A percentile compares a stretch with the other conserved stretches of the same genome.
Evolutionary conservation across 2,113 vertebrate species (phyloP).

Genomic region (Eulemur macaco): DNA sequence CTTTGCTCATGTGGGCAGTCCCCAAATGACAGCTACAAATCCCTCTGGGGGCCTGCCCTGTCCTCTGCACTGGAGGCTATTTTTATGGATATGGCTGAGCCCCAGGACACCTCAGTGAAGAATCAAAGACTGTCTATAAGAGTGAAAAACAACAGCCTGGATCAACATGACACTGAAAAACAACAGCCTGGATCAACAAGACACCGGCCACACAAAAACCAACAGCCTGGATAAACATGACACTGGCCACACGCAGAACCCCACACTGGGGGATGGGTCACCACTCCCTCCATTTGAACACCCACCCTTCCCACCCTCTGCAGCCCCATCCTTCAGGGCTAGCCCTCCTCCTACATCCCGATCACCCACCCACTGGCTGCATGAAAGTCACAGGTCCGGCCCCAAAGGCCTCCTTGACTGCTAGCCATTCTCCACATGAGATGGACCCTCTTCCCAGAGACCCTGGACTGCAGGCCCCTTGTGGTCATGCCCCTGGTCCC

Average conservation of each 20-base stretch:
- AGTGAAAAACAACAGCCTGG: neutral
- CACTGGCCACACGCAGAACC: rapidly evolving
- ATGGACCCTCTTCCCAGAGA: neutral
- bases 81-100: neutral
- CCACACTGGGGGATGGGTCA: rapidly evolving
- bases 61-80: neutral
- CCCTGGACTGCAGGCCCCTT: no score
- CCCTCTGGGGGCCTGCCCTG: neutral
- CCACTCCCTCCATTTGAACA: no score
- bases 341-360: rapidly evolving
- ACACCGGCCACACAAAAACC: no score
- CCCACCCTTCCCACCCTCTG: neutral
- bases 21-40: neutral
- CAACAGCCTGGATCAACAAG: neutral
- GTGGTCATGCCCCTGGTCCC: neutral
- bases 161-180: rapidly evolving
- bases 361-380: neutral
- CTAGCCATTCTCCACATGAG: neutral
- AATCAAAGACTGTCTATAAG: neutral
- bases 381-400: neutral
- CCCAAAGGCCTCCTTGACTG: neutral
- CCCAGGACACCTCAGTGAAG: neutral
- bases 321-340: neutral
- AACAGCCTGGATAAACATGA: neutral
- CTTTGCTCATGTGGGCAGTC: rapidly evolving